Evolutionary conservation across 2,113 vertebrate species (phyloP).

Genomic region (Melanostigma gelatinosum): DNA sequence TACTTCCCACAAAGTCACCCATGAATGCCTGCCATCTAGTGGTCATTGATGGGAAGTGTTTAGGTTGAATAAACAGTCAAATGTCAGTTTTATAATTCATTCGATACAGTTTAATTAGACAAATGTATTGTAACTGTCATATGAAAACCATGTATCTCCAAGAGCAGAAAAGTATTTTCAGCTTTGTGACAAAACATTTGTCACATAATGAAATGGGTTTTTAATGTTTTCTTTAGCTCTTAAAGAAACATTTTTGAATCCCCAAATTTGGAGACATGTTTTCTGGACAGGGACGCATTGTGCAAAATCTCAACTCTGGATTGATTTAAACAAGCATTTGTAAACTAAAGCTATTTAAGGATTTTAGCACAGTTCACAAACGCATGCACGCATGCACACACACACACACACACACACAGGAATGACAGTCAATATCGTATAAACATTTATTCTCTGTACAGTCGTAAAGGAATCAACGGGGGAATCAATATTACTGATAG

Average conservation of each 20-base stretch:
- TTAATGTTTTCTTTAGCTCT: not conserved
- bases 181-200: not conserved
- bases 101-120: not conserved
- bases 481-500: slow-evolving; percentile 64
- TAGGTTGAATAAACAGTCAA: not conserved
- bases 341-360: not conserved
- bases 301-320: not conserved
- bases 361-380: not conserved
- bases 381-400: not conserved
- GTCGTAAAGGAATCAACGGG: slow-evolving; percentile 45
- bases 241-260: not conserved
- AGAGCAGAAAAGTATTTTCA: not conserved
- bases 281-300: not conserved
- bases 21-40: slow-evolving; percentile 60
- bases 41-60: slow-evolving; percentile 21
- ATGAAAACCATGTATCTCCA: not conserved
- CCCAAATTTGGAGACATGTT: not conserved
- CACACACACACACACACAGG: not conserved
- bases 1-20: not conserved
- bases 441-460: slow-evolving; percentile 78
- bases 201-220: not conserved
- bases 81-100: not conserved
- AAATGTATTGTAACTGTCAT: not conserved
- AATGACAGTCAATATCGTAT: slow-evolving; percentile 50
- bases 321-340: not conserved